These are phyloP conservation scores for Muscicapa striata DNA, from an alignment of 2,797 vertebrate genomes.

Conservation along the genomic window DNA sequence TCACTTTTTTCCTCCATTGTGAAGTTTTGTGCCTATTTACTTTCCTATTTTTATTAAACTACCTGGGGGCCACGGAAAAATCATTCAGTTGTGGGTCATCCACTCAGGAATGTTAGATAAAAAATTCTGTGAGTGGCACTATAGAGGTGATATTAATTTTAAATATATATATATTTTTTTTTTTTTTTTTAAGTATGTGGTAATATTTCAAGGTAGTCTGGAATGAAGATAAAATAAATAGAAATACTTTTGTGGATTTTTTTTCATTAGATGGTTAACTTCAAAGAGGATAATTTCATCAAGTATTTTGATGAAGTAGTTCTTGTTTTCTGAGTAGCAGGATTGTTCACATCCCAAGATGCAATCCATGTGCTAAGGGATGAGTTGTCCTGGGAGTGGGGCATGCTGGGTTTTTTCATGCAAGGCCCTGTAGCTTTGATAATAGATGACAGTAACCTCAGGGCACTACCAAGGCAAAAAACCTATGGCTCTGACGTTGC, in stretches of 20 bases:
- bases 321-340: background rate
- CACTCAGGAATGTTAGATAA: background rate
- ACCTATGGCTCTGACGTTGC: background rate
- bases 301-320: background rate
- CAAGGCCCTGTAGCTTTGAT: background rate
- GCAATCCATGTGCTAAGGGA: background rate
- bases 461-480: background rate
- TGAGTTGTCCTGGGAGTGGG: background rate
- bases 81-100: background rate
- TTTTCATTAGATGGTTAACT: background rate
- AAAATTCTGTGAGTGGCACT: background rate
- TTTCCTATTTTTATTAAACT: background rate
- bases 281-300: background rate
- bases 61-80: background rate
- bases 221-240: background rate
- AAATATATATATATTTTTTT: background rate
- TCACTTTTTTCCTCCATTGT: background rate
- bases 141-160: background rate
- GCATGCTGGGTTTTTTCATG: background rate
- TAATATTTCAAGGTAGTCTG: background rate
- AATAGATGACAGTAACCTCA: background rate
- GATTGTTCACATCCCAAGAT: background rate
- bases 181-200: background rate
- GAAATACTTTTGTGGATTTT: background rate
- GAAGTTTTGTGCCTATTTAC: conserved; percentile 14